These are phyloP conservation scores for Butorides virescens DNA, from an alignment of 2,113 vertebrate genomes.

Conservation along the genomic window DNA sequence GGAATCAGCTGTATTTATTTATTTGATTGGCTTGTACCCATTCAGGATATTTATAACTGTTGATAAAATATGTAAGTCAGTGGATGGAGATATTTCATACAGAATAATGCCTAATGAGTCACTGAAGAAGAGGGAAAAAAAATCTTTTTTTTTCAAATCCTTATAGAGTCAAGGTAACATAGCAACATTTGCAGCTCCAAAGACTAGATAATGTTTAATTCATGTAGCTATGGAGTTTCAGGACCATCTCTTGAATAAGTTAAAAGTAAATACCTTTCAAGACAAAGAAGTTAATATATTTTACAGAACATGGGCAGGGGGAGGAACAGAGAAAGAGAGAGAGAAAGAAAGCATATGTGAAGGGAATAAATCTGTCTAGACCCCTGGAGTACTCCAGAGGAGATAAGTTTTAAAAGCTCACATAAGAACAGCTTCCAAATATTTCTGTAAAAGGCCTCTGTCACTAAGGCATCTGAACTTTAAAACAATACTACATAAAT, in stretches of 20 bases:
- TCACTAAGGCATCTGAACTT: neutral
- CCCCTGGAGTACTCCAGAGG: neutral
- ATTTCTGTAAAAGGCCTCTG: neutral
- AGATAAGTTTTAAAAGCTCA: conserved; percentile 21
- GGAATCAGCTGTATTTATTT: neutral
- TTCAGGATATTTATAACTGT: neutral
- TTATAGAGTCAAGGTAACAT: neutral
- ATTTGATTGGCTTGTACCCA: neutral
- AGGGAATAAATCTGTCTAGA: conserved; percentile 56
- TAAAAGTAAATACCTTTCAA: conserved; percentile 13
- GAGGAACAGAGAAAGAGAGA: neutral
- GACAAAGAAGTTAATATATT: conserved; percentile 40
- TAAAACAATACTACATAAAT: neutral
- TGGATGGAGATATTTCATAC: neutral
- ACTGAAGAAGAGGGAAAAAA: neutral
- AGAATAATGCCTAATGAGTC: neutral
- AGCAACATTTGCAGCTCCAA: neutral
- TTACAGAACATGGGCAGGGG: conserved; percentile 7
- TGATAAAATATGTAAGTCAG: neutral
- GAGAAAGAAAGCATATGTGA: conserved; percentile 31
- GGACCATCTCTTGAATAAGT: neutral
- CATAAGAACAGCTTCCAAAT: neutral
- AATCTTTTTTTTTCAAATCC: neutral
- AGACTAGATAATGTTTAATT: conserved; percentile 3
- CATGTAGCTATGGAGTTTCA: neutral